Evolutionary conservation across 1,140 invertebrate genomes (phyloP).

Genomic region (Zaprionus nigranus): DNA sequence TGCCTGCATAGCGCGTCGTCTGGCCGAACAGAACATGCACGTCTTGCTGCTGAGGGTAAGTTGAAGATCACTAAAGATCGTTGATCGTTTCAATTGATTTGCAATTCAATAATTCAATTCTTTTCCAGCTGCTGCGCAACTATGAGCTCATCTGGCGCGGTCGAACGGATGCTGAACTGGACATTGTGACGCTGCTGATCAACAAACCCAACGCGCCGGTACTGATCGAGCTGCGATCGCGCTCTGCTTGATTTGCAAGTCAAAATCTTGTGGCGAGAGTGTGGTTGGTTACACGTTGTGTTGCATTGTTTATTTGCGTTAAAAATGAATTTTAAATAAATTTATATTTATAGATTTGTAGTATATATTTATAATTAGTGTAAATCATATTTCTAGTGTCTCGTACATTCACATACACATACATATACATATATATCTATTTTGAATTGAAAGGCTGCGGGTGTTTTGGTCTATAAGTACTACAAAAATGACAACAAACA

Average conservation of each 20-base stretch:
- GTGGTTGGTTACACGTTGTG: conserved; percentile 19
- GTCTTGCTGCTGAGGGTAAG: conserved; percentile 91
- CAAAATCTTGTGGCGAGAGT: conserved; percentile 5
- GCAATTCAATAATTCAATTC: conserved; percentile 27
- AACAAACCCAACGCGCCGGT: conserved; percentile 92
- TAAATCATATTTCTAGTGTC: conserved; percentile 78
- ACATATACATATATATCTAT: conserved; percentile 17
- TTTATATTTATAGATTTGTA: conserved; percentile 23
- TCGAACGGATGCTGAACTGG: conserved; percentile 85
- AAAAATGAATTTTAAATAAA: conserved; percentile 62
- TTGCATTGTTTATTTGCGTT: conserved; percentile 45
- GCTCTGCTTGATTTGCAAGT: conserved; percentile 44
- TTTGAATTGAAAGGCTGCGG: conserved; percentile 73
- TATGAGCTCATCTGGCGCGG: conserved; percentile 90
- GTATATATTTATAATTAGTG: conserved; percentile 66
- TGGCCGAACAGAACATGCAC: conserved; percentile 95
- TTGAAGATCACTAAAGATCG: conserved; percentile 21
- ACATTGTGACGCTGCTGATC: conserved; percentile 89
- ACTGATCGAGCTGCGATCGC: conserved; percentile 83
- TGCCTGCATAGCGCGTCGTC: conserved; percentile 93
- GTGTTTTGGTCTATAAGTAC: conserved; percentile 74
- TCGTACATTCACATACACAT: conserved; percentile 2
- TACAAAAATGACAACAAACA: conserved; percentile 59
- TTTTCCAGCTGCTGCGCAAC: conserved; percentile 88
- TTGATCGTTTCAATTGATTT: conserved; percentile 1